Evolutionary conservation across 2,888 invertebrate genomes (phyloP), one percentile per base, ranked within the genome.

Genomic region (Tetranychus piercei): DNA sequence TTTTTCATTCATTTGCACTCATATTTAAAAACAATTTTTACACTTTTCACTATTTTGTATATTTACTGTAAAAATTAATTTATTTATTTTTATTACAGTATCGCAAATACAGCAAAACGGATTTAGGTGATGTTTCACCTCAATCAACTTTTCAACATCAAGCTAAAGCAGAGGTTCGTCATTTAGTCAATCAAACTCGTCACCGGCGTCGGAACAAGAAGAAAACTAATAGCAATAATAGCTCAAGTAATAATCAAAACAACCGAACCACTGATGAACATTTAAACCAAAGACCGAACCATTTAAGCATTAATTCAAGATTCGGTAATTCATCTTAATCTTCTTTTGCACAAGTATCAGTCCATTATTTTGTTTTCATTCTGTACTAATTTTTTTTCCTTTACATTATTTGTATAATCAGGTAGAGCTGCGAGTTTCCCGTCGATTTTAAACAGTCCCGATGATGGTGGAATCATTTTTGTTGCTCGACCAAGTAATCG

Each of bases 161-260:
- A 83, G 90, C 91, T 84, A 92, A 92, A 83, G 90, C 91, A 88
- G 92, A 92, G 81, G 91, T 92, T 81, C 86, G 92, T 75, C 87
- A 91, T 72, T 86, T 93, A 83, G 89, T 92, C 75, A 92, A 91
- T 72, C 78, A 91, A 92, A 82, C 88, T 90, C 80, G 90, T 90
- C 81, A 70, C 6, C 71, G 69, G 9, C 89, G 90, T 82, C 83
- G 84, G 77, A 88, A 43, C 9, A 71, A 71, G 20, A 23, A 44
- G 15, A 23, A n/a, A 20, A 45, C n/a, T 18, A 66, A 22, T 22
- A 20, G 20, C 34, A 20, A 69, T 11, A 69, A 23, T 69, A 11
- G 22, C 11, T 11, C 22, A 22, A 69, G 22, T 69, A 23, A 11
- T 45, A 55, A 55, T 55, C 22, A 9, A 3, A 55, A 55, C 7